Evolutionary conservation across 64 coral and sea anemone species (phyloP).

Genomic region (Stichodactyla helianthus): DNA sequence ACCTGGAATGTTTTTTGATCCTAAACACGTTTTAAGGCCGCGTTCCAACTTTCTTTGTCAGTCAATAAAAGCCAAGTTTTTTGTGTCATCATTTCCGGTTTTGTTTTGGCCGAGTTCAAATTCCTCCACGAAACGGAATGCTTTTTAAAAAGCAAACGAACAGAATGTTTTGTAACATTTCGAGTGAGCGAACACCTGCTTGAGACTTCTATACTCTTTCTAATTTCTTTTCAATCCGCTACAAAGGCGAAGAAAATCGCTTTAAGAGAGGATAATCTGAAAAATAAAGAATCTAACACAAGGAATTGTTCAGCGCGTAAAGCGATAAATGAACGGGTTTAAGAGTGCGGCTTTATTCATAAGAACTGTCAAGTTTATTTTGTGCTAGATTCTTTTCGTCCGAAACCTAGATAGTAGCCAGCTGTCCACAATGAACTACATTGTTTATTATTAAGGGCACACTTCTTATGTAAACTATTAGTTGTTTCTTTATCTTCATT

Average conservation of each 20-base stretch:
- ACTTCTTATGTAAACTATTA: slow-evolving; percentile 19
- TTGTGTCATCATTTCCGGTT: not conserved
- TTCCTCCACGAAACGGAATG: not conserved
- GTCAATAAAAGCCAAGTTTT: not conserved
- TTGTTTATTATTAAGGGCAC: slow-evolving; percentile 17
- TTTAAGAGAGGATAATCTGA: not conserved
- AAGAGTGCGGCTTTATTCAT: not conserved
- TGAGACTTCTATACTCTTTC: not conserved
- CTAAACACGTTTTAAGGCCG: not conserved
- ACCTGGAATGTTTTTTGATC: not conserved
- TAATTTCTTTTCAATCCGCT: not conserved
- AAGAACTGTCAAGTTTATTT: not conserved
- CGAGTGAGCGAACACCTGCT: not conserved
- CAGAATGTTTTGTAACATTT: not conserved
- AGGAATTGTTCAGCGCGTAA: not conserved
- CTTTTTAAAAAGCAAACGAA: not conserved
- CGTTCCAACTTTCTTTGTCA: not conserved
- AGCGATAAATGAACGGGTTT: not conserved
- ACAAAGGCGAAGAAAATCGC: slow-evolving; percentile 3
- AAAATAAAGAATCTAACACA: not conserved
- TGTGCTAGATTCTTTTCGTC: not conserved
- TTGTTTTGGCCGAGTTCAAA: not conserved
- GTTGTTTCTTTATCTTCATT: not conserved
- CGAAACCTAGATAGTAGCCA: slow-evolving; percentile 4
- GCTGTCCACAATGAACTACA: not conserved